These are phyloP conservation scores for Andrena bucephala DNA, from an alignment of 2,888 invertebrate genomes.

Conservation along the genomic window DNA sequence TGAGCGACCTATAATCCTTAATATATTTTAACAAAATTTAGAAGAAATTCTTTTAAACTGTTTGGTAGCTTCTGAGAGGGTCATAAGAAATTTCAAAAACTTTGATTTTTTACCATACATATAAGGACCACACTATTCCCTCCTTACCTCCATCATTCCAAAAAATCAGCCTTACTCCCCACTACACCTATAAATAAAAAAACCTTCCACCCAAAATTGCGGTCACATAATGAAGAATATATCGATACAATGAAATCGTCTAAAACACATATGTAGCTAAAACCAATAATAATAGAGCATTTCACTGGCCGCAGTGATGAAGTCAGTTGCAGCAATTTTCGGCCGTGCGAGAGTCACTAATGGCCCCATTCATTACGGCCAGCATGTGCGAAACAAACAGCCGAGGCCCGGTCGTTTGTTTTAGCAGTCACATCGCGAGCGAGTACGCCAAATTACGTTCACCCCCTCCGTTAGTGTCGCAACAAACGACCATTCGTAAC, in stretches of 20 bases:
- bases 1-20: no score
- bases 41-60: no score
- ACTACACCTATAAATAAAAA: no score
- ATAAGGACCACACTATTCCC: no score
- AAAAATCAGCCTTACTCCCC: no score
- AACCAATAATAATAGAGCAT: constrained; percentile 28
- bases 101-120: no score
- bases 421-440: constrained; percentile 49
- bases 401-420: constrained; percentile 38
- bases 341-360: constrained; percentile 39
- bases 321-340: constrained; percentile 43
- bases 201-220: no score
- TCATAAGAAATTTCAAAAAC: no score
- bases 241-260: neutral
- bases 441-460: constrained; percentile 70
- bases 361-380: constrained; percentile 33
- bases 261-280: neutral
- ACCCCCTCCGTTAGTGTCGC: constrained; percentile 58
- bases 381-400: constrained; percentile 26
- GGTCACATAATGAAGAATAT: no score
- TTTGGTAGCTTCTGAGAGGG: no score
- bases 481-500: constrained; percentile 68
- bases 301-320: constrained; percentile 35
- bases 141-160: no score
- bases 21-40: no score